Evolutionary conservation across 2,888 invertebrate species (phyloP), one percentile per base, ranked within the genome.

Genomic region (Drosophila incognita): DNA sequence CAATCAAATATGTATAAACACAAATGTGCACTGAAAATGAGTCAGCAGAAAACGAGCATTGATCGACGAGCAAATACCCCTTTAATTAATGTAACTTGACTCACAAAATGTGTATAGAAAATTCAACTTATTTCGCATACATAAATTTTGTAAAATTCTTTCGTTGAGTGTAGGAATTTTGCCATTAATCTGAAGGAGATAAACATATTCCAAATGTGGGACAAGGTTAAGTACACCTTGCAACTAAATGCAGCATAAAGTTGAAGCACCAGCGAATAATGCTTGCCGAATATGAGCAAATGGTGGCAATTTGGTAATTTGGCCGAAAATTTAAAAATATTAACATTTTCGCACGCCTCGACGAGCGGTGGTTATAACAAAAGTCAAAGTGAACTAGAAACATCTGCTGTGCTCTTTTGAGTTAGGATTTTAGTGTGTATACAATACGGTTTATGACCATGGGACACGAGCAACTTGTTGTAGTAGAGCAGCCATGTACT

Each of bases 201-300:
- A 36, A 18, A 40, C 38, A 29, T 21, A 15, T 21, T 10, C 15
- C 13, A 56, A 38, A 56, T n/a, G 21, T 57, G 40, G 10, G 69
- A 74, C 68, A 57, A 75, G 80, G 61, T 59, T 76, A 48, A 35
- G n/a, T 35, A 62, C 75, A 67, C 81, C 75, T 74, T 85, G 77
- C 53, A 57, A 48, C 31, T 64, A 69, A 69, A 63, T 51, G 51
- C 29, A 64, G 33, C 21, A 74, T 66, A 54, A 58, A 79, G 65
- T 63, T 66, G 64, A 69, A 69, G 62, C 64, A 81, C 53, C 69
- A 77, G 72, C 48, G 27, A 60, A 8, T n/a, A 10, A 33, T 74
- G 36, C 42, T 60, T 75, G 69, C 49, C 57, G 46, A 61, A 53
- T 58, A 40, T 62, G 29, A 52, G 56, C 48, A 18, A 53, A 24